Evolutionary conservation across 1,140 invertebrate genomes (phyloP).

Genomic region (Glossosoma conforme): DNA sequence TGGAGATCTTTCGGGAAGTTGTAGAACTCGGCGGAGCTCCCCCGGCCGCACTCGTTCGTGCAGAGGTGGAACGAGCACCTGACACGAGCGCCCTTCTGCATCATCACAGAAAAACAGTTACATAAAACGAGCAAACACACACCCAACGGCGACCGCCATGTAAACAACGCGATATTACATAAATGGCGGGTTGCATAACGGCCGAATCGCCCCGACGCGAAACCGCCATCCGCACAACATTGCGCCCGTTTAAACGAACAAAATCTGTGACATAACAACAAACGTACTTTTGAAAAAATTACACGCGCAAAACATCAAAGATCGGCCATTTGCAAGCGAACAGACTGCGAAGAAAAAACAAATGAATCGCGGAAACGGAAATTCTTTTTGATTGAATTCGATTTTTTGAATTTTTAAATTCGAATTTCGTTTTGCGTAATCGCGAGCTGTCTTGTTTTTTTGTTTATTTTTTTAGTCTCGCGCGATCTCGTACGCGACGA

Average conservation of each 20-base stretch:
- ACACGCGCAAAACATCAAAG: too few species aligned
- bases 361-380: not conserved
- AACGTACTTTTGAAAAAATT: not conserved
- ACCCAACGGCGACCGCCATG: too few species aligned
- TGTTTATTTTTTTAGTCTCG: not conserved
- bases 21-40: conserved; percentile 4
- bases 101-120: not conserved
- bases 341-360: not conserved
- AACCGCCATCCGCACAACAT: not conserved
- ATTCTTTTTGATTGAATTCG: not conserved
- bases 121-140: too few species aligned
- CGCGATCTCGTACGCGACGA: not conserved
- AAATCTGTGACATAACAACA: not conserved
- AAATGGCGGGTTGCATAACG: not conserved
- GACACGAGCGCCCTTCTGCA: not conserved
- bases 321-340: not conserved
- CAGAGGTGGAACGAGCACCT: conserved; percentile 8
- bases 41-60: not conserved
- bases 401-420: not conserved
- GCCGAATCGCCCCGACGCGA: not conserved
- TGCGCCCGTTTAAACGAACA: not conserved
- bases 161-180: conserved; percentile 1
- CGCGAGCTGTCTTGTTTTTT: not conserved
- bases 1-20: conserved; percentile 11
- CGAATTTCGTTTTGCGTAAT: not conserved